Evolutionary conservation across 1,140 invertebrate species (phyloP).

Genomic region (Nasonia longicornis): DNA sequence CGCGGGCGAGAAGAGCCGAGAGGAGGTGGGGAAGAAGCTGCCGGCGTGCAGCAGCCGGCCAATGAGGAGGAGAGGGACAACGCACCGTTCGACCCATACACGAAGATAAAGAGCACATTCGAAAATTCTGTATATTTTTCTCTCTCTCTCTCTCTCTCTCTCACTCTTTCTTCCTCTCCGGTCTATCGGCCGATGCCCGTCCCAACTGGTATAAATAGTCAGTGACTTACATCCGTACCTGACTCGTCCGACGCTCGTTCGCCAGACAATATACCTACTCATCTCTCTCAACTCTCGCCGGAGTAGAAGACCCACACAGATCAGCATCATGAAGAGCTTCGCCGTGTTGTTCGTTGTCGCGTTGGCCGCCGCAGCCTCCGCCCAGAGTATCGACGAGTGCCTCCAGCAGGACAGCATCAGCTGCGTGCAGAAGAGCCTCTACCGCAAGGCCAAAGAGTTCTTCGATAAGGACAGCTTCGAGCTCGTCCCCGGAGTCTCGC

Average conservation of each 20-base stretch:
- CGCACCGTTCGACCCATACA: slow-evolving; percentile 16
- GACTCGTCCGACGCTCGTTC: slow-evolving; percentile 41
- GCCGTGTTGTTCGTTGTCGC: slow-evolving; percentile 46
- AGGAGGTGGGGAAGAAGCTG: slow-evolving; percentile 27
- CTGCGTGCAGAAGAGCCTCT: slow-evolving; percentile 74
- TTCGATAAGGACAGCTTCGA: slow-evolving; percentile 73
- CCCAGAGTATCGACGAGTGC: slow-evolving; percentile 69
- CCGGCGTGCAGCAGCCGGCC: slow-evolving; percentile 3
- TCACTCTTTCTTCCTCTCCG: neutral
- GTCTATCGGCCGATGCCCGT: slow-evolving; percentile 26
- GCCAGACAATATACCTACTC: slow-evolving; percentile 32
- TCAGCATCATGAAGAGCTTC: slow-evolving; percentile 23
- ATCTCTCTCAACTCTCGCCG: neutral
- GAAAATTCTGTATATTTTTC: slow-evolving; percentile 28
- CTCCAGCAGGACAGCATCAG: slow-evolving; percentile 76
- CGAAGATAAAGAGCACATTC: slow-evolving; percentile 40
- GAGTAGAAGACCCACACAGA: neutral
- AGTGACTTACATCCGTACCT: slow-evolving; percentile 33
- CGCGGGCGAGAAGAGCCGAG: neutral
- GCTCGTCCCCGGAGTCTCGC: slow-evolving; percentile 71
- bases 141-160: slow-evolving; percentile 1
- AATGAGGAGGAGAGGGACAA: slow-evolving; percentile 12
- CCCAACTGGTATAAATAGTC: slow-evolving; percentile 45
- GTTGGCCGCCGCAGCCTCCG: slow-evolving; percentile 53
- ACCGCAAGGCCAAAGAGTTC: slow-evolving; percentile 73